Percentiles rank a stretch among this genome's conserved stretches.
phyloP scores from a whole-genome alignment of 2,113 vertebrate species.

The Crotalus tigris region DNA sequence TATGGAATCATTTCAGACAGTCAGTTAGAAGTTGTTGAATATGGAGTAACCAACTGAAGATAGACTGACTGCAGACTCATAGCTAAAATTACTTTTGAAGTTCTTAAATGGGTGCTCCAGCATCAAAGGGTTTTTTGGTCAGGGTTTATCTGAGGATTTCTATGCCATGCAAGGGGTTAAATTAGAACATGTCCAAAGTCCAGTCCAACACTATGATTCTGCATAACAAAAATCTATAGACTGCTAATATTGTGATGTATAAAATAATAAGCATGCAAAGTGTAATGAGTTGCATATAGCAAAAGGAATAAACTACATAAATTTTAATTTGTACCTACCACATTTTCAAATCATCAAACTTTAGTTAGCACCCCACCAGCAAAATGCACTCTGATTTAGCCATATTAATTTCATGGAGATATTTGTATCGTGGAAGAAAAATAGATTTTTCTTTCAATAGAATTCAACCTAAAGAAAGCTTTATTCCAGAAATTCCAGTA shows the following conservation, averaged over 20 bases:
- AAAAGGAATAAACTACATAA: background rate
- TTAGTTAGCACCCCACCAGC: conserved; percentile 19
- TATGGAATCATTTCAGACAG: background rate
- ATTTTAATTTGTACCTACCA: background rate
- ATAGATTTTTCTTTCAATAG: too few species aligned
- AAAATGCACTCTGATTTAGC: conserved; percentile 39
- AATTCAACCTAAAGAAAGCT: background rate
- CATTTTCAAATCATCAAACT: conserved; percentile 23
- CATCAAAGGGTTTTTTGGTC: background rate
- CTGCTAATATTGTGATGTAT: background rate
- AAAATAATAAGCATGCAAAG: background rate
- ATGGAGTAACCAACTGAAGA: background rate
- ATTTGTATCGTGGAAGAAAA: conserved; percentile 6
- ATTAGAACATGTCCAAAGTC: background rate
- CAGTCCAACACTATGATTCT: background rate
- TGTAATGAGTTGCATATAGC: conserved; percentile 20
- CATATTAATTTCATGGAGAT: conserved; percentile 19
- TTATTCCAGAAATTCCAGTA: background rate
- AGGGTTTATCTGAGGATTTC: background rate
- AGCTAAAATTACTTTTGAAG: background rate
- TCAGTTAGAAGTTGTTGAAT: background rate
- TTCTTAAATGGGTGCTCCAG: background rate
- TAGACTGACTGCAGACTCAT: background rate
- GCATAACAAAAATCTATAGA: background rate
- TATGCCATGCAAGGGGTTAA: background rate